phyloP scores from a whole-genome alignment of 2,113 vertebrate genomes.

The Pedetes capensis region DNA sequence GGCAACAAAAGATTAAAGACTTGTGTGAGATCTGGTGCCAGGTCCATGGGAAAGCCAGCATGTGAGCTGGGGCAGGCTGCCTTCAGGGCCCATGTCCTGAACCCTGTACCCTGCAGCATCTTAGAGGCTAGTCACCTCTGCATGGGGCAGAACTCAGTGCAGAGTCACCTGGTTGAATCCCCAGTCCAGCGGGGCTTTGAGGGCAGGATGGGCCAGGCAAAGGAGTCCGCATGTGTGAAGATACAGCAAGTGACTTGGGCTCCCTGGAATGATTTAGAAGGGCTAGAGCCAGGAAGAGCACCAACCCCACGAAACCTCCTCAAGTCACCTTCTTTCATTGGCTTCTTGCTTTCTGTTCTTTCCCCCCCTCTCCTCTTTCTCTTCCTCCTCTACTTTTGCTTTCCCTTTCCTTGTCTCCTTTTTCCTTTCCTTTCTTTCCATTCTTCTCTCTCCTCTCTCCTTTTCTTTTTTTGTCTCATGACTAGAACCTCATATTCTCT shows the following conservation, averaged over 20 bases:
- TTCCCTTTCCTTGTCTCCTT: fast-evolving
- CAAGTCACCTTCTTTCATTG: not conserved
- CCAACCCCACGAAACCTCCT: not conserved
- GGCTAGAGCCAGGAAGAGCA: not conserved
- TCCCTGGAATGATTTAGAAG: not conserved
- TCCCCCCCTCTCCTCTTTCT: not conserved
- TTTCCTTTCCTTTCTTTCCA: not conserved
- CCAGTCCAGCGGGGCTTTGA: not conserved
- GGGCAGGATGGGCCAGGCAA: not conserved
- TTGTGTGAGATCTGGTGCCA: not conserved
- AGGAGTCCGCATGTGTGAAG: not conserved
- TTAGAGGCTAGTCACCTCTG: not conserved
- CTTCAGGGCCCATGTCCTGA: not conserved
- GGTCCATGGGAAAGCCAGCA: not conserved
- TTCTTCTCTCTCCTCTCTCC: not conserved
- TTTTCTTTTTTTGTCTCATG: not conserved
- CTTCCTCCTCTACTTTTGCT: too few relatives aligned
- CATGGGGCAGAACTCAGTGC: not conserved
- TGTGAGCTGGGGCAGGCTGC: not conserved
- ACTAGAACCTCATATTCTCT: not conserved
- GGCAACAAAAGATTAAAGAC: not conserved
- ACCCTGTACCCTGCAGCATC: not conserved
- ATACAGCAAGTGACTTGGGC: not conserved
- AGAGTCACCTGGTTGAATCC: not conserved
- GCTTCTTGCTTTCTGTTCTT: not conserved